A percentile compares a stretch with the other conserved stretches of the same genome.
Evolutionary conservation across 2,888 invertebrate genomes (phyloP).

Genomic region (Galerucella nymphaeae): DNA sequence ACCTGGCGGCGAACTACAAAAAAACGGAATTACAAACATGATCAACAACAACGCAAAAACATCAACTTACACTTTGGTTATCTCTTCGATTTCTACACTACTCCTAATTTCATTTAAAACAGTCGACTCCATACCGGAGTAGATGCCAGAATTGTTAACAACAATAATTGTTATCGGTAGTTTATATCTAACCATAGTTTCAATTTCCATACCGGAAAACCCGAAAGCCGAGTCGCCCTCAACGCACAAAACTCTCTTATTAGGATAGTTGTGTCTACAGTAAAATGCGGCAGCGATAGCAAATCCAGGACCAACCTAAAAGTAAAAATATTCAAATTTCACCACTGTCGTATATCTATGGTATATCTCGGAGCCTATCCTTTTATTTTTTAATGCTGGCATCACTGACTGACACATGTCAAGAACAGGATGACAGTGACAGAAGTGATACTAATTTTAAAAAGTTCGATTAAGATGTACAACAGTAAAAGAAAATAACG

Average conservation of each 20-base stretch:
- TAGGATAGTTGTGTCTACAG: conserved; percentile 83
- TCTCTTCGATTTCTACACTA: conserved; percentile 69
- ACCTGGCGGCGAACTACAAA: conserved; percentile 83
- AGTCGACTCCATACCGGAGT: conserved; percentile 84
- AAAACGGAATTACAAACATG: neutral
- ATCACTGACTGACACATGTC: too few species aligned
- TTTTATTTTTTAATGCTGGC: too few species aligned
- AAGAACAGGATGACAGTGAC: too few species aligned
- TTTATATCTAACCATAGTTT: conserved; percentile 95
- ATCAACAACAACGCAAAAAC: too few species aligned
- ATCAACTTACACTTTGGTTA: conserved; percentile 77
- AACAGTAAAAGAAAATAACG: too few species aligned
- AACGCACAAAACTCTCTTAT: conserved; percentile 89
- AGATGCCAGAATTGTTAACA: conserved; percentile 96
- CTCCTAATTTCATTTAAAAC: conserved; percentile 77
- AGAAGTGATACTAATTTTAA: too few species aligned
- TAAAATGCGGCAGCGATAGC: conserved; percentile 92
- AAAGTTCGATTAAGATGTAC: too few species aligned
- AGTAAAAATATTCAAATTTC: neutral
- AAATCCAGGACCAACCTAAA: conserved; percentile 85
- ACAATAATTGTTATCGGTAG: conserved; percentile 90
- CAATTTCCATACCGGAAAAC: conserved; percentile 98
- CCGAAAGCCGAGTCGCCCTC: conserved; percentile 99
- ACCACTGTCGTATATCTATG: too few species aligned
- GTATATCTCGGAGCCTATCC: too few species aligned